Evolutionary conservation across 1,140 invertebrate species (phyloP).

Genomic region (Solenopsis fugax): DNA sequence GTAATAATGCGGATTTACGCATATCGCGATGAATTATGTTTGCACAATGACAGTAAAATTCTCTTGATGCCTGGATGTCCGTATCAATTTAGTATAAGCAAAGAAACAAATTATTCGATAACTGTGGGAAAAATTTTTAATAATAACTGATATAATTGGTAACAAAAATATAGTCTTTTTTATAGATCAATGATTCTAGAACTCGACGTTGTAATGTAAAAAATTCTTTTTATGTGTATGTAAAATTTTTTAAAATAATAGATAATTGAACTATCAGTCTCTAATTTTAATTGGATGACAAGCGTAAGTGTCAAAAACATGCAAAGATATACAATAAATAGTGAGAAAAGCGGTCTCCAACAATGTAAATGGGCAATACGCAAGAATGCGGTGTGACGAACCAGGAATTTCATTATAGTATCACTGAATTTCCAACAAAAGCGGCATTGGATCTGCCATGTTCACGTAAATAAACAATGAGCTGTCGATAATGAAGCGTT

Average conservation of each 20-base stretch:
- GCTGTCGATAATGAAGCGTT: conserved; percentile 36
- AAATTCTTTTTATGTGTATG: neutral
- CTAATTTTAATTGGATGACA: neutral
- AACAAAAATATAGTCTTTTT: neutral
- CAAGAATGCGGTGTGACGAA: neutral
- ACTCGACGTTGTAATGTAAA: neutral
- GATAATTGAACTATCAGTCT: neutral
- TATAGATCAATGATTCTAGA: neutral
- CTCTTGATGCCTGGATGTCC: neutral
- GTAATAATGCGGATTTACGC: neutral
- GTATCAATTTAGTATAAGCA: neutral
- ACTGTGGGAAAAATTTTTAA: neutral
- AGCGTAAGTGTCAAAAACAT: neutral
- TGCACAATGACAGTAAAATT: neutral
- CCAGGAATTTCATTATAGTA: conserved; percentile 31
- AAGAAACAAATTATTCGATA: neutral
- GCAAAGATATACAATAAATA: neutral
- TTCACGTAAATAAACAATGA: conserved; percentile 33
- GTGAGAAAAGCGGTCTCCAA: neutral
- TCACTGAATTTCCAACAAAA: conserved; percentile 37
- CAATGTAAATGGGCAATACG: neutral
- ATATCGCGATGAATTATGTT: neutral
- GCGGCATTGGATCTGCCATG: neutral
- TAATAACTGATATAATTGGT: neutral
- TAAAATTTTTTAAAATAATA: neutral